These are phyloP conservation scores for Eristalis tenax DNA, from an alignment of 2,888 invertebrate species.

Conservation along the genomic window DNA sequence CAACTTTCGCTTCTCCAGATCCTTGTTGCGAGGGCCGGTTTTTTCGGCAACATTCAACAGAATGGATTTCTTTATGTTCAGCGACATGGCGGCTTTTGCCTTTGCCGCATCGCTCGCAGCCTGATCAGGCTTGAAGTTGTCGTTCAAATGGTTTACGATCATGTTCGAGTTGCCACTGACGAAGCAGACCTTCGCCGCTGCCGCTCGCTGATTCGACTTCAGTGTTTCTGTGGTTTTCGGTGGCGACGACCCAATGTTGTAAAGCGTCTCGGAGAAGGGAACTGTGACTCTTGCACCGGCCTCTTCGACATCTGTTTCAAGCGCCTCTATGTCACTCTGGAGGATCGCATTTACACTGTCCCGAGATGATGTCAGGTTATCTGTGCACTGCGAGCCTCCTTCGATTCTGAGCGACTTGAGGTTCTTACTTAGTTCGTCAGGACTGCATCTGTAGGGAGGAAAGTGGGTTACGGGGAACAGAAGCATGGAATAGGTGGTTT, in stretches of 20 bases:
- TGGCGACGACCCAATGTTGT: conserved; percentile 55
- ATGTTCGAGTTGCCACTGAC: conserved; percentile 80
- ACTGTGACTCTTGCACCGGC: conserved; percentile 75
- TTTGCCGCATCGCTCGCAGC: conserved; percentile 44
- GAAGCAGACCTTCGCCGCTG: conserved; percentile 75
- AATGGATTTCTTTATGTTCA: conserved; percentile 76
- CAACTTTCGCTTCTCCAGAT: conserved; percentile 80
- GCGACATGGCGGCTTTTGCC: conserved; percentile 77
- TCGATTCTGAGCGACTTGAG: conserved; percentile 73
- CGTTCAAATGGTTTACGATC: conserved; percentile 79
- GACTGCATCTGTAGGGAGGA: conserved; percentile 17
- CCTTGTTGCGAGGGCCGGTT: conserved; percentile 75
- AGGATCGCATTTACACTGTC: conserved; percentile 80
- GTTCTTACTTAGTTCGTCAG: conserved; percentile 65
- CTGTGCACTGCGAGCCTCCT: conserved; percentile 63
- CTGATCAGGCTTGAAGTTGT: conserved; percentile 79
- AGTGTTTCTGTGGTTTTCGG: conserved; percentile 23
- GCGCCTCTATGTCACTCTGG: conserved; percentile 80
- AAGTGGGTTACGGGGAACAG: no score
- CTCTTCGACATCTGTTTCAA: conserved; percentile 80
- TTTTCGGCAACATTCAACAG: conserved; percentile 58
- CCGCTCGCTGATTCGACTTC: conserved; percentile 20
- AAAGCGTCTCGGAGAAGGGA: conserved; percentile 78
- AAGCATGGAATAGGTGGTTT: no score
- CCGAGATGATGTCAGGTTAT: conserved; percentile 78